Percentiles rank a stretch among this genome's conserved stretches.
These are phyloP conservation scores for Poecilia gillii DNA, from an alignment of 2,797 vertebrate genomes.

Conservation along the genomic window DNA sequence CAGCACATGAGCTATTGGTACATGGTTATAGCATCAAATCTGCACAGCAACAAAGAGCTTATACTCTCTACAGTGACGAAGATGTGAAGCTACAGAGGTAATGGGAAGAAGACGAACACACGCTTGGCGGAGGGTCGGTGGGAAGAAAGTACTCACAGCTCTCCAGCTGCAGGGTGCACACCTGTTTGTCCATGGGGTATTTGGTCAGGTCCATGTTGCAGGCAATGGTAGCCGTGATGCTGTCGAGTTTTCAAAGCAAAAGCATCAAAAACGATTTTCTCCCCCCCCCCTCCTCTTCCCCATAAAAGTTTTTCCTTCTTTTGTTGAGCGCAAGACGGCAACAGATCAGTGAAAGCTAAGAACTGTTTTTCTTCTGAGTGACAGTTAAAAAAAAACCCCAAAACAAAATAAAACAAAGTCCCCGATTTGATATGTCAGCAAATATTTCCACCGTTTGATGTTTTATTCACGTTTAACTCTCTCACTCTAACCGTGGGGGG, in stretches of 20 bases:
- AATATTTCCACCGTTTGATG: not conserved
- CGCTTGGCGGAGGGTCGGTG: constrained; percentile 3
- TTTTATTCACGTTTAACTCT: not conserved
- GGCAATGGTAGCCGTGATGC: constrained; percentile 91
- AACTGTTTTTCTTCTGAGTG: not conserved
- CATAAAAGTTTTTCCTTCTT: not conserved
- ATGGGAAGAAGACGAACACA: constrained; percentile 17
- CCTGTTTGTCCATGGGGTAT: constrained; percentile 94
- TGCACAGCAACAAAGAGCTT: not conserved
- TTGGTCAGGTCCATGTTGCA: constrained; percentile 95
- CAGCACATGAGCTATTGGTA: constrained; percentile 36
- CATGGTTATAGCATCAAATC: not conserved
- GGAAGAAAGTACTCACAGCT: constrained; percentile 87
- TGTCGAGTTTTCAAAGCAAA: constrained; percentile 53
- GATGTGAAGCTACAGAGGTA: constrained; percentile 14
- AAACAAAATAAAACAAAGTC: not conserved
- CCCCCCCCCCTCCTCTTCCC: not conserved
- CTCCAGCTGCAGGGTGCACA: constrained; percentile 92
- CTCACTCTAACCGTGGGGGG: not conserved
- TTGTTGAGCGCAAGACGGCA: not conserved
- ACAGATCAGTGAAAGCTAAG: constrained; percentile 16
- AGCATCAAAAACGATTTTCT: not conserved
- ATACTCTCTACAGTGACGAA: constrained; percentile 50
- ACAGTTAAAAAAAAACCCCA: constrained; percentile 8
- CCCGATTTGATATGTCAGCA: not conserved